Conservation (phyloP, 2,797 vertebrate genomes). For the Leptodactylus fallax region DNA sequence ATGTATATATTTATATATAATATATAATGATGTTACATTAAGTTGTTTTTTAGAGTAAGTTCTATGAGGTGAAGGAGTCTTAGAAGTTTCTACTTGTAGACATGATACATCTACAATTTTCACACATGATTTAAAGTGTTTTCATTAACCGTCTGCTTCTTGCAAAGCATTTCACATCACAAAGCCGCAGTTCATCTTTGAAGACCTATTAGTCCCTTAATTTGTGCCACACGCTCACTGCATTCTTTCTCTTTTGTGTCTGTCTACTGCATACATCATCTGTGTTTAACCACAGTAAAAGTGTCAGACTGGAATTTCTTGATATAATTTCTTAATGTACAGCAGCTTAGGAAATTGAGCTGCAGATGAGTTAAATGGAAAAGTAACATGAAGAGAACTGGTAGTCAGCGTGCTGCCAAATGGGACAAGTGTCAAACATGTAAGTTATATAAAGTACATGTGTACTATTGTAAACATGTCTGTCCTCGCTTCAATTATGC, state of each 20-base stretch:
- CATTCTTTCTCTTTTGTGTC: neutral
- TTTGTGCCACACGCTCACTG: neutral
- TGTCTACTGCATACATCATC: slow-evolving; percentile 17
- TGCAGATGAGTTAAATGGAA: slow-evolving; percentile 39
- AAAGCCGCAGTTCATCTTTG: slow-evolving; percentile 1
- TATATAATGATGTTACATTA: no score
- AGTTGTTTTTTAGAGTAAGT: neutral
- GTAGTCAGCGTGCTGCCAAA: slow-evolving; percentile 35
- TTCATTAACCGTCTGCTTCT: neutral
- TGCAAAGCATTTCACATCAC: neutral
- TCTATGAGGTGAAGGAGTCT: neutral
- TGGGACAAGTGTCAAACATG: slow-evolving; percentile 37
- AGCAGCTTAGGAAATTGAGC: slow-evolving; percentile 48
- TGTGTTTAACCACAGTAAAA: slow-evolving; percentile 29
- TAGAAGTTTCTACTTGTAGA: neutral
- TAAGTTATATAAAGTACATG: slow-evolving; percentile 23
- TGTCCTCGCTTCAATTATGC: neutral
- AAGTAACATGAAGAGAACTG: neutral
- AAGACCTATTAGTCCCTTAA: slow-evolving; percentile 2
- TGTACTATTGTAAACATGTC: neutral
- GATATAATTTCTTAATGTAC: slow-evolving; percentile 49
- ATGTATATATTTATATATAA: no score
- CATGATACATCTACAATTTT: neutral
- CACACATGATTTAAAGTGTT: slow-evolving; percentile 16
- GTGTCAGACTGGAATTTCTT: slow-evolving; percentile 47